Evolutionary conservation across 2,888 invertebrate genomes (phyloP), one percentile per base, ranked within the genome.

Genomic region (Lepetodrilus schrolli): DNA sequence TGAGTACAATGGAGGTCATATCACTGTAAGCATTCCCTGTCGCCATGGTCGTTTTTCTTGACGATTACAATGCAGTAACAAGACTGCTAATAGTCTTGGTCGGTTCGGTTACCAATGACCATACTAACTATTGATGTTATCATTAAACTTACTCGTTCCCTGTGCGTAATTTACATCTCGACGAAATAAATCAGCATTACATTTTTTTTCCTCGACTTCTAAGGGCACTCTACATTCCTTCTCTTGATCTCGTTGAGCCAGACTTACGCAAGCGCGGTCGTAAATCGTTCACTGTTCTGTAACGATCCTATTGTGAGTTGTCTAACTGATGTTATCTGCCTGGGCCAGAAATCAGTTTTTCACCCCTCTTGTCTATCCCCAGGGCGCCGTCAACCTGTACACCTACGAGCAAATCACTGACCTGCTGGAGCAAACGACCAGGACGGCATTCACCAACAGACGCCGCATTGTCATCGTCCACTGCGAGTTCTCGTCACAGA

Each of bases 1-100:
- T 36, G 70, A 74, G 98, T 98, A 0, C 98, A 98, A 65, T 13
- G 72, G 72, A 21, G 72, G 72, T 23, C 72, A 72, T 34, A 72
- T 72, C 26, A 21, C 38, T 30, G 68, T 68, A 68, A 47, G 68
- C 26, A 30, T 21, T 10, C n/a, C n/a, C n/a, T n/a, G n/a, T n/a
- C n/a, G n/a, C n/a, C n/a, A n/a, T n/a, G n/a, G n/a, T n/a, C n/a
- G n/a, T n/a, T n/a, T n/a, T n/a, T n/a, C n/a, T n/a, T n/a, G n/a
- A n/a, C n/a, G n/a, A n/a, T n/a, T n/a, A n/a, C n/a, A n/a, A n/a
- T n/a, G n/a, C n/a, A n/a, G n/a, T n/a, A n/a, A n/a, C n/a, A n/a
- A n/a, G n/a, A n/a, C n/a, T n/a, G n/a, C n/a, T n/a, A n/a, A n/a
- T n/a, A n/a, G n/a, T n/a, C n/a, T n/a, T n/a, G n/a, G n/a, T n/a